Percentiles rank a stretch among this genome's conserved stretches.
These are phyloP conservation scores for Tuta absoluta DNA, from an alignment of 2,888 invertebrate species.

Conservation along the genomic window DNA sequence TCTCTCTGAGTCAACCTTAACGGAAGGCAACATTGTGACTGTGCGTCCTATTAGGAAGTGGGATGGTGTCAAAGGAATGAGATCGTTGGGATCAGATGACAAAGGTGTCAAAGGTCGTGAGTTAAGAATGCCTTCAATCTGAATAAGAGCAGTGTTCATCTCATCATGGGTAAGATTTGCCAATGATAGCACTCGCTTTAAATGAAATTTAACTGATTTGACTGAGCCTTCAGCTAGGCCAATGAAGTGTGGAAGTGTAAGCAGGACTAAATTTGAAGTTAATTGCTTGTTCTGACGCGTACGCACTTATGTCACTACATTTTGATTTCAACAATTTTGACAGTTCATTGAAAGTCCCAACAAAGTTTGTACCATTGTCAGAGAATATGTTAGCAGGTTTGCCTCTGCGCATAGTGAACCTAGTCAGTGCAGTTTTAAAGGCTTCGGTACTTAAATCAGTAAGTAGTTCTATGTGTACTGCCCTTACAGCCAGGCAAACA, in stretches of 20 bases:
- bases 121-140: conserved; percentile 24
- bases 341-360: conserved; percentile 20
- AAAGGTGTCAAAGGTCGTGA: conserved; percentile 21
- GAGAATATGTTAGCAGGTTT: conserved; percentile 17
- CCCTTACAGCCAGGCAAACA: conserved; percentile 27
- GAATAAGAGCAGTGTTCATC: conserved; percentile 17
- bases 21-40: neutral
- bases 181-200: conserved; percentile 20
- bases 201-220: conserved; percentile 25
- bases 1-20: no score
- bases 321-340: conserved; percentile 9
- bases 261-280: conserved; percentile 17
- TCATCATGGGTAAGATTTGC: conserved; percentile 25
- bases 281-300: conserved; percentile 6
- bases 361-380: conserved; percentile 29
- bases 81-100: conserved; percentile 22
- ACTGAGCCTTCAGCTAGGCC: conserved; percentile 22
- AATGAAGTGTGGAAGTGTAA: conserved; percentile 20
- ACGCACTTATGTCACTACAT: conserved; percentile 11
- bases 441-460: conserved; percentile 23
- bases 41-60: conserved; percentile 18
- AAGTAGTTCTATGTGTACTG: conserved; percentile 28
- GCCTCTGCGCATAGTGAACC: conserved; percentile 31
- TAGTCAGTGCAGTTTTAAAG: conserved; percentile 24
- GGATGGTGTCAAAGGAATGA: neutral